Percentiles rank a stretch among this genome's conserved stretches.
Conservation (phyloP, 64 coral and sea anemone species). For the Montipora foliosa region DNA sequence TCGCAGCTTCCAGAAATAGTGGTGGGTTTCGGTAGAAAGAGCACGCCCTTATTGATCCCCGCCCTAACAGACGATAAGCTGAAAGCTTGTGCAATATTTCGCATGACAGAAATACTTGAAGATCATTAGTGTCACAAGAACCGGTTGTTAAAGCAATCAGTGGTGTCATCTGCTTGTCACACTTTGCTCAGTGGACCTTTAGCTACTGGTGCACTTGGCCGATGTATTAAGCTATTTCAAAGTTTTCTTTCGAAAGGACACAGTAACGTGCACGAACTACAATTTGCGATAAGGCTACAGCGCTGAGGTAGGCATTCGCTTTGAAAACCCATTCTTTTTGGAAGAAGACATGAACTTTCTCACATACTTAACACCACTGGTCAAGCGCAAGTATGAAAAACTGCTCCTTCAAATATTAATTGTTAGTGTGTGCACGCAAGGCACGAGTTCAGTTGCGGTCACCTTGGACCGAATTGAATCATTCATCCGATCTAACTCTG, state of each 20-base stretch:
- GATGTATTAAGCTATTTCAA: not conserved
- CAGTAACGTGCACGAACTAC: not conserved
- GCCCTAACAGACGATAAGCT: not conserved
- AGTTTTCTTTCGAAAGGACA: not conserved
- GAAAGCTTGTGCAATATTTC: slow-evolving; percentile 9
- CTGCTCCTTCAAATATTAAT: too few species aligned
- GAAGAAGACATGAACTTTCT: too few species aligned
- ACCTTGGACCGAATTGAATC: too few species aligned
- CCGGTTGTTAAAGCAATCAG: not conserved
- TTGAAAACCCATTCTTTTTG: too few species aligned
- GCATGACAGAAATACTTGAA: slow-evolving; percentile 28
- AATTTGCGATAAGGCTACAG: not conserved
- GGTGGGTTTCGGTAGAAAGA: not conserved
- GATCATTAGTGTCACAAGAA: not conserved
- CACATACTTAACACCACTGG: too few species aligned
- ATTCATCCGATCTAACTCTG: not conserved
- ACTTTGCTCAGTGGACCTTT: not conserved
- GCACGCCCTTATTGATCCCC: not conserved
- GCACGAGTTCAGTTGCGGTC: too few species aligned
- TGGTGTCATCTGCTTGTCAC: not conserved
- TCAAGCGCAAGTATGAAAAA: too few species aligned
- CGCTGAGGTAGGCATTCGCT: not conserved
- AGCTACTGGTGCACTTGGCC: too few species aligned
- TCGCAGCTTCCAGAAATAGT: slow-evolving; percentile 9
- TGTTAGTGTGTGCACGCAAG: too few species aligned